phyloP scores from a whole-genome alignment of 2,113 vertebrate genomes.

The Gadus chalcogrammus region DNA sequence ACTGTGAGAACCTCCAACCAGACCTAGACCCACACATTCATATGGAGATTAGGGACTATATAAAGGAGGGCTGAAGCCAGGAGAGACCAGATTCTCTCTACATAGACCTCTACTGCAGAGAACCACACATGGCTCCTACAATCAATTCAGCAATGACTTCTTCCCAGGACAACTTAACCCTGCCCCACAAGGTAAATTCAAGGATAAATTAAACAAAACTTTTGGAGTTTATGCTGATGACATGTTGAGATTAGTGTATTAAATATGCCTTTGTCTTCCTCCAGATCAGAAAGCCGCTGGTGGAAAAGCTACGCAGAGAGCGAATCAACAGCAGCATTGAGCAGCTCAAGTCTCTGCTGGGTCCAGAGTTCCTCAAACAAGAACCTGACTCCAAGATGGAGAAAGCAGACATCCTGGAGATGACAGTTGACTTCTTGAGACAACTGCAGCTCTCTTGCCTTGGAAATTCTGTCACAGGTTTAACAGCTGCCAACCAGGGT shows the following conservation, averaged over 20 bases:
- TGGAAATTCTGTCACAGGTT: neutral
- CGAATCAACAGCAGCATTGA: conserved; percentile 52
- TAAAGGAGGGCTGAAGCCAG: conserved; percentile 33
- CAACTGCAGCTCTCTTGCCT: neutral
- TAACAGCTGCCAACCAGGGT: neutral
- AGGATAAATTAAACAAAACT: neutral
- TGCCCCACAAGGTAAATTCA: conserved; percentile 42
- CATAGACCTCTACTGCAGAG: conserved; percentile 41
- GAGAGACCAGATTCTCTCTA: conserved; percentile 36
- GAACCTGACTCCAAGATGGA: conserved; percentile 30
- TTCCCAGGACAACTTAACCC: conserved; percentile 22
- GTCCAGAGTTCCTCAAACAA: conserved; percentile 59
- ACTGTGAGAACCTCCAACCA: conserved; percentile 52
- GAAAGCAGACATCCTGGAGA: conserved; percentile 44
- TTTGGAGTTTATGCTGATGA: neutral
- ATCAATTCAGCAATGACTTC: conserved; percentile 26
- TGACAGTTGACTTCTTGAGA: conserved; percentile 47
- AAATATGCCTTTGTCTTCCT: conserved; percentile 4
- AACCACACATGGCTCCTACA: conserved; percentile 51
- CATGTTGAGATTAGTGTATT: neutral
- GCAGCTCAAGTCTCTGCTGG: conserved; percentile 61
- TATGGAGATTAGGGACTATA: conserved; percentile 51
- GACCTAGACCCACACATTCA: conserved; percentile 41
- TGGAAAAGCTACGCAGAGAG: conserved; percentile 48
- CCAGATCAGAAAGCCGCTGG: conserved; percentile 40